These are phyloP conservation scores for Nycticryphes semicollaris DNA, from an alignment of 2,113 vertebrate species.

Conservation along the genomic window DNA sequence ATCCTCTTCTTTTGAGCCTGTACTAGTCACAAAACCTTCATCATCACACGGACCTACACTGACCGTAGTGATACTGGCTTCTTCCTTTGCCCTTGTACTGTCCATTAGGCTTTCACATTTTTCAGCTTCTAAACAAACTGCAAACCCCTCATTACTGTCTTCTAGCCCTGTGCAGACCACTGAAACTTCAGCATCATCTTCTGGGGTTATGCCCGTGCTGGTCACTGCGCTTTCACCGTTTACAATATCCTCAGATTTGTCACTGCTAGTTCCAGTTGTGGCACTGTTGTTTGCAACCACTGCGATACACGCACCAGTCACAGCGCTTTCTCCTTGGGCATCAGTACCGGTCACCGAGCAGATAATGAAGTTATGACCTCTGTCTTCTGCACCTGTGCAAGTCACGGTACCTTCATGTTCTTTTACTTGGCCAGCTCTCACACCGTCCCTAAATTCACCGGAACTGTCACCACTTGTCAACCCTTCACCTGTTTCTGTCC, in stretches of 20 bases:
- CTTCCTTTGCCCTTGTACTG: slow-evolving; percentile 64
- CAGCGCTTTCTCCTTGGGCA: slow-evolving; percentile 46
- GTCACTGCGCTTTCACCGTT: slow-evolving; percentile 78
- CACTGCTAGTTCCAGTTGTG: background rate
- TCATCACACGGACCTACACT: slow-evolving; percentile 70
- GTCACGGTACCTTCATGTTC: slow-evolving; percentile 74
- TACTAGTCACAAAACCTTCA: slow-evolving; percentile 80
- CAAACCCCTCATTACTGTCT: slow-evolving; percentile 67
- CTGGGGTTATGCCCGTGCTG: slow-evolving; percentile 81
- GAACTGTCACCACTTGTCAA: slow-evolving; percentile 32
- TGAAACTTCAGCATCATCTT: slow-evolving; percentile 73
- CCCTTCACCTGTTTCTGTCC: slow-evolving; percentile 71
- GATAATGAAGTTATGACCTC: slow-evolving; percentile 4
- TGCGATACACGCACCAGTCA: slow-evolving; percentile 30
- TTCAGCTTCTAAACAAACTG: slow-evolving; percentile 61
- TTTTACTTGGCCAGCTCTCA: slow-evolving; percentile 39
- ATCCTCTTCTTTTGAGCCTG: slow-evolving; percentile 82
- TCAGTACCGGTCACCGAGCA: slow-evolving; percentile 64
- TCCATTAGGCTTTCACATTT: slow-evolving; percentile 69
- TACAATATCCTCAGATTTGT: slow-evolving; percentile 62
- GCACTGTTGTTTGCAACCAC: background rate
- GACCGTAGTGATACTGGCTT: background rate
- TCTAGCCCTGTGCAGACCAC: slow-evolving; percentile 70
- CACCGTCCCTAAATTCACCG: slow-evolving; percentile 33
- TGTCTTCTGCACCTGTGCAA: slow-evolving; percentile 69